Evolutionary conservation across 2,888 invertebrate species (phyloP).

Genomic region (Sisyra nigra): DNA sequence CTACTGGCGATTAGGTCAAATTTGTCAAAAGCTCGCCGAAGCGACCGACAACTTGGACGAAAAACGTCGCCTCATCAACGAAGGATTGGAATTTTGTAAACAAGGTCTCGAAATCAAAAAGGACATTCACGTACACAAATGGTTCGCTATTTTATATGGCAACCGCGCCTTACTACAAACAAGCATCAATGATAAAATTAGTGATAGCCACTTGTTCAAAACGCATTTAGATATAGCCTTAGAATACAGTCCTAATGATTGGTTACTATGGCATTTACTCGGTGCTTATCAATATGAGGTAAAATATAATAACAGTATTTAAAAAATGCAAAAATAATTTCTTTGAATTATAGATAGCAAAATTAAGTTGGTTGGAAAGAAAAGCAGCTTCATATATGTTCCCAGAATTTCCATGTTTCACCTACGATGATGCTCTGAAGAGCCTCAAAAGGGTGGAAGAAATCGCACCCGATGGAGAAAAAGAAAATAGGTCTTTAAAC

Average conservation of each 20-base stretch:
- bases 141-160: slow-evolving; percentile 55
- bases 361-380: slow-evolving; percentile 46
- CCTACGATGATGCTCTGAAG: slow-evolving; percentile 41
- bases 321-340: slow-evolving; percentile 2
- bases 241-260: slow-evolving; percentile 38
- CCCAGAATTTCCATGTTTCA: slow-evolving; percentile 42
- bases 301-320: slow-evolving; percentile 2
- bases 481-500: slow-evolving; percentile 31
- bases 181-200: slow-evolving; percentile 40
- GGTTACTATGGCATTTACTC: slow-evolving; percentile 45
- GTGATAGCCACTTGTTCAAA: slow-evolving; percentile 46
- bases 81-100: slow-evolving; percentile 33
- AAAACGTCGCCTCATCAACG: slow-evolving; percentile 18
- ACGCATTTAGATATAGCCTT: slow-evolving; percentile 50
- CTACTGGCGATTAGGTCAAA: slow-evolving; percentile 24
- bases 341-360: slow-evolving; percentile 24
- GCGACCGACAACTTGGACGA: slow-evolving; percentile 14
- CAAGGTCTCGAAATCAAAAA: slow-evolving; percentile 32
- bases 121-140: slow-evolving; percentile 48
- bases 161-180: slow-evolving; percentile 39
- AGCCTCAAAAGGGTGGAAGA: slow-evolving; percentile 36
- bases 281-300: slow-evolving; percentile 50
- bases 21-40: slow-evolving; percentile 19
- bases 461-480: slow-evolving; percentile 32
- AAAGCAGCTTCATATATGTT: slow-evolving; percentile 45